These are phyloP conservation scores for Rhea pennata DNA, from an alignment of 2,113 vertebrate genomes.

Conservation along the genomic window DNA sequence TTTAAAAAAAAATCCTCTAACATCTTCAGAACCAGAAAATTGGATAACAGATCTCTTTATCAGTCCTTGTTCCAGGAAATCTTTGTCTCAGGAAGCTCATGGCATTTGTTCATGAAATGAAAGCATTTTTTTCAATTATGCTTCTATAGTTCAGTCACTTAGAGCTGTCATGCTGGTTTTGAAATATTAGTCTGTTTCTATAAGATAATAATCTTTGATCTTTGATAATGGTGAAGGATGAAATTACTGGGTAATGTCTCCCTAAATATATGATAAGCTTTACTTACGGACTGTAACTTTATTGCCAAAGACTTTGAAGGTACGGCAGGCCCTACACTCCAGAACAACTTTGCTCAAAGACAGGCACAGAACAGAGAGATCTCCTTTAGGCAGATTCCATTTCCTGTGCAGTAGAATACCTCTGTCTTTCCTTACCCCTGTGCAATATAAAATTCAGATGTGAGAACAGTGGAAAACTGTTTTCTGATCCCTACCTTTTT, in stretches of 20 bases:
- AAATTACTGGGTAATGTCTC: not conserved
- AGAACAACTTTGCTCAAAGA: not conserved
- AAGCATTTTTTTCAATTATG: not conserved
- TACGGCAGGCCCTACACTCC: not conserved
- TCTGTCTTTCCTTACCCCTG: not conserved
- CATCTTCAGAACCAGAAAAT: not conserved
- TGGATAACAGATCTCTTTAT: not conserved
- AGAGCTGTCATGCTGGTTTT: not conserved
- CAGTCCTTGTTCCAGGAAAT: not conserved
- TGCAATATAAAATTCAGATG: not conserved
- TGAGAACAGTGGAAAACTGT: not conserved
- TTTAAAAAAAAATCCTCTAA: not conserved
- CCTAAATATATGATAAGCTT: not conserved
- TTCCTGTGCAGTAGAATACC: not conserved
- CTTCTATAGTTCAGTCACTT: not conserved
- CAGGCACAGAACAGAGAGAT: not conserved
- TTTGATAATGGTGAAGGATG: not conserved
- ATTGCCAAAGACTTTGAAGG: not conserved
- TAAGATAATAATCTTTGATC: not conserved
- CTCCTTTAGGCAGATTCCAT: not conserved
- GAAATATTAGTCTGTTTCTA: not conserved
- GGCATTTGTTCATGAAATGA: not conserved
- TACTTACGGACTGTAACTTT: not conserved
- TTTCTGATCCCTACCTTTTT: not conserved
- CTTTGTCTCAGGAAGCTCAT: not conserved